Evolutionary conservation across 1,140 invertebrate genomes (phyloP).

Genomic region (Drosophila pachea): DNA sequence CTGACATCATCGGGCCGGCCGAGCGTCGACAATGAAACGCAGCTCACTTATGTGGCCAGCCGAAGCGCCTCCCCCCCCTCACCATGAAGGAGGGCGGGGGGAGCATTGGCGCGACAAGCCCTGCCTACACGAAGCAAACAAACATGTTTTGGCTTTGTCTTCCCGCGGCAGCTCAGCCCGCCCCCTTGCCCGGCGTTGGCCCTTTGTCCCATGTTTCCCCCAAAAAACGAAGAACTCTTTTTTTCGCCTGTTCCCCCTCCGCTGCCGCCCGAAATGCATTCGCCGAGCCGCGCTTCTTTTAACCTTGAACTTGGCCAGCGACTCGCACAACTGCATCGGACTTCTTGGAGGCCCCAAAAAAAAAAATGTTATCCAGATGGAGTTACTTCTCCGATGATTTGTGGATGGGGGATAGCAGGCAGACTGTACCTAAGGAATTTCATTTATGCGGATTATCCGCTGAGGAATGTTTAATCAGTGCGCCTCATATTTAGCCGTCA

Average conservation of each 20-base stretch:
- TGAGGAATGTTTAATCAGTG: too few relatives aligned
- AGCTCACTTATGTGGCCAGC: slow-evolving; percentile 51
- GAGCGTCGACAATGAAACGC: slow-evolving; percentile 54
- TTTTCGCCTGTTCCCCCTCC: slow-evolving; percentile 2
- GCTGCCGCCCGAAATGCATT: slow-evolving; percentile 28
- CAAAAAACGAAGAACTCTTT: slow-evolving; percentile 1
- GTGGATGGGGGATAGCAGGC: background rate
- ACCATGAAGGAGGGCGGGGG: background rate
- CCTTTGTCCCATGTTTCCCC: background rate
- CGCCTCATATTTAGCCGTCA: too few relatives aligned
- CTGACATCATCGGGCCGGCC: slow-evolving; percentile 65
- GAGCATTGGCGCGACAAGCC: background rate
- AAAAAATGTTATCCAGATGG: background rate
- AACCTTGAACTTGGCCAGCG: slow-evolving; percentile 65
- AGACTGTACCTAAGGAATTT: too few relatives aligned
- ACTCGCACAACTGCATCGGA: slow-evolving; percentile 5
- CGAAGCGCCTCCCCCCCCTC: background rate
- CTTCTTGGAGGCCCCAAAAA: slow-evolving; percentile 6
- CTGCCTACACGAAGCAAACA: background rate
- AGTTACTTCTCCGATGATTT: background rate
- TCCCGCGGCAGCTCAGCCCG: background rate
- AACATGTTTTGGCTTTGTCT: background rate
- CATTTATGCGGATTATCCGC: too few relatives aligned
- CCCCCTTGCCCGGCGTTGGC: background rate
- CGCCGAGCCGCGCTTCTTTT: slow-evolving; percentile 30